Conservation (phyloP, 2,797 vertebrate genomes). For the Chlorospingus flavigularis region DNA sequence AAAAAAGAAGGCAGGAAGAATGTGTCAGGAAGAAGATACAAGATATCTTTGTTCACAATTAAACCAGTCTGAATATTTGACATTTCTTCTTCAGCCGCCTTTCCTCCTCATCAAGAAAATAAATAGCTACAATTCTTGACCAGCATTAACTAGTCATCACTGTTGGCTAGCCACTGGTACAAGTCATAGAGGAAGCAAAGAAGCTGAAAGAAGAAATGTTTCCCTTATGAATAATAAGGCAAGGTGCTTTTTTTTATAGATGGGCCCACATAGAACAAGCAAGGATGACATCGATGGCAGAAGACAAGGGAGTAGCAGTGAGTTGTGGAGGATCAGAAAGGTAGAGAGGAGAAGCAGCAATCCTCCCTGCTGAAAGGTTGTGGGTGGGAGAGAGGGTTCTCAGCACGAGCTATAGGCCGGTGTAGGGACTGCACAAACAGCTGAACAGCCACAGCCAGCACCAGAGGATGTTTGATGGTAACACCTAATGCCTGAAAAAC, state of each 20-base stretch:
- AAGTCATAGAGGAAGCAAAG: constrained; percentile 23
- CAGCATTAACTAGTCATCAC: neutral
- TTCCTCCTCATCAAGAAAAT: neutral
- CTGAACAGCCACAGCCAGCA: neutral
- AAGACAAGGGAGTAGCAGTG: neutral
- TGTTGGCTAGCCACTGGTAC: neutral
- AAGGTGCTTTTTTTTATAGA: neutral
- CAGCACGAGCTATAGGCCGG: neutral
- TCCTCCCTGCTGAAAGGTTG: neutral
- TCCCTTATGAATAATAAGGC: neutral
- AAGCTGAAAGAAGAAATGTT: neutral
- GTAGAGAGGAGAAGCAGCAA: neutral
- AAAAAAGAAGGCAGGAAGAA: neutral
- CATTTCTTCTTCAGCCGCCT: neutral
- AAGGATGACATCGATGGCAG: neutral
- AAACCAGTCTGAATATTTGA: neutral
- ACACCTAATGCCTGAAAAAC: neutral
- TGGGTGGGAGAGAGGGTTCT: neutral
- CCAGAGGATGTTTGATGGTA: neutral
- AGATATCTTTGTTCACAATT: neutral
- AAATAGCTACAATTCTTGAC: neutral
- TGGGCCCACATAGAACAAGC: neutral
- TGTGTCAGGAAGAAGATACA: neutral
- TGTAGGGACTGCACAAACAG: accelerated
- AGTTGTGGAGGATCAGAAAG: neutral